Evolutionary conservation across 1,140 invertebrate species (phyloP).

Genomic region (Leptinotarsa defecta): DNA sequence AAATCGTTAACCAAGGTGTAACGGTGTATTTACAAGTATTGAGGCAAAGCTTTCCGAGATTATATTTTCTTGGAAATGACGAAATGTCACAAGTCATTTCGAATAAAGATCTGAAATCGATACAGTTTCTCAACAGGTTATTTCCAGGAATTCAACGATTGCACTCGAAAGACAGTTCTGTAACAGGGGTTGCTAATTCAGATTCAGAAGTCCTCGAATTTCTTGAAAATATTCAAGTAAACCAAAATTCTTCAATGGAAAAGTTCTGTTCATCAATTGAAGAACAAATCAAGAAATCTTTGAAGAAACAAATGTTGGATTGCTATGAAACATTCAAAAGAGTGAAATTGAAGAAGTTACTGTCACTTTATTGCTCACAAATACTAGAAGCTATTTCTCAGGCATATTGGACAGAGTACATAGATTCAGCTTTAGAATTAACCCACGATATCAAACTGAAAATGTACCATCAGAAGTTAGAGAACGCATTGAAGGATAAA

Average conservation of each 20-base stretch:
- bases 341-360: constrained; percentile 19
- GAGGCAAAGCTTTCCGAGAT: constrained; percentile 83
- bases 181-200: constrained; percentile 80
- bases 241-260: constrained; percentile 3
- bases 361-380: constrained; percentile 34
- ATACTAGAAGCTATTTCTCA: constrained; percentile 28
- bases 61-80: constrained; percentile 93
- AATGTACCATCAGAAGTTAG: constrained; percentile 30
- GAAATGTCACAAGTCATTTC: constrained; percentile 91
- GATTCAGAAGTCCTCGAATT: constrained; percentile 79
- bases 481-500: constrained; percentile 32
- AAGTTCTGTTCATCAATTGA: constrained; percentile 65
- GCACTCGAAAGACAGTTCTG: constrained; percentile 58
- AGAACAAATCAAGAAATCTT: constrained; percentile 75
- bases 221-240: constrained; percentile 70
- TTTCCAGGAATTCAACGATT: constrained; percentile 81
- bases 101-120: constrained; percentile 69
- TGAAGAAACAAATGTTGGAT: constrained; percentile 49
- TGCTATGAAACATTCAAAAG: constrained; percentile 36
- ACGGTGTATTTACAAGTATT: constrained; percentile 89
- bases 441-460: constrained; percentile 34
- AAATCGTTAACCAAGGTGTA: constrained; percentile 83
- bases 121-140: constrained; percentile 60
- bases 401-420: constrained; percentile 36
- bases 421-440: constrained; percentile 31